These are phyloP conservation scores for Leptopilina boulardi DNA, from an alignment of 1,140 invertebrate genomes.

Conservation along the genomic window DNA sequence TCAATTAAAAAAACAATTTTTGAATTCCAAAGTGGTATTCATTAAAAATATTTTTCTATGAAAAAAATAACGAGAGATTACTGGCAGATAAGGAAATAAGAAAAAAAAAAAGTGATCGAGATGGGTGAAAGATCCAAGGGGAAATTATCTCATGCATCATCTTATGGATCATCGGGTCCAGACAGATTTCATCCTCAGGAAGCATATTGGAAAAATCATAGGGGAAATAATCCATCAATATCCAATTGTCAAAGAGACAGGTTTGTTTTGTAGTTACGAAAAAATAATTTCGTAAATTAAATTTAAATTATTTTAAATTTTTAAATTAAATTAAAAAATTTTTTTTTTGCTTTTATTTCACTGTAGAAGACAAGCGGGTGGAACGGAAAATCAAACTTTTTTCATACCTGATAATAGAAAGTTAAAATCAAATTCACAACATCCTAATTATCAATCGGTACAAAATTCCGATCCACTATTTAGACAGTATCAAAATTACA, in stretches of 20 bases:
- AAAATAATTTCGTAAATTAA: not conserved
- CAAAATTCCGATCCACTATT: constrained; percentile 34
- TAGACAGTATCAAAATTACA: constrained; percentile 38
- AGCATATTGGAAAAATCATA: constrained; percentile 47
- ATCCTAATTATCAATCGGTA: constrained; percentile 39
- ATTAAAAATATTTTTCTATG: not conserved
- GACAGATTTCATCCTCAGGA: constrained; percentile 44
- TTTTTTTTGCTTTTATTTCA: not conserved
- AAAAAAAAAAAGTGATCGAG: constrained; percentile 54
- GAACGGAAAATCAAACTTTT: constrained; percentile 49
- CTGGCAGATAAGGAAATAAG: too few species aligned
- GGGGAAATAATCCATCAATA: constrained; percentile 41
- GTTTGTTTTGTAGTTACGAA: too few species aligned
- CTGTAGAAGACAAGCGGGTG: constrained; percentile 46
- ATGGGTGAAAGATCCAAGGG: constrained; percentile 41
- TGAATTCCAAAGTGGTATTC: too few species aligned
- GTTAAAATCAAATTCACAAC: constrained; percentile 37
- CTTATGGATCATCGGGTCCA: constrained; percentile 40
- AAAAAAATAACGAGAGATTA: not conserved
- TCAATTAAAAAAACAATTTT: too few species aligned
- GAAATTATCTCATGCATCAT: constrained; percentile 28
- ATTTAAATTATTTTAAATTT: not conserved
- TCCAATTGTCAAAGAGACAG: constrained; percentile 41
- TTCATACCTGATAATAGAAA: constrained; percentile 47
- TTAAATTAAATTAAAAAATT: too few species aligned